These are phyloP conservation scores for Tetranychus truncatus DNA, from an alignment of 2,888 invertebrate genomes.

Conservation along the genomic window DNA sequence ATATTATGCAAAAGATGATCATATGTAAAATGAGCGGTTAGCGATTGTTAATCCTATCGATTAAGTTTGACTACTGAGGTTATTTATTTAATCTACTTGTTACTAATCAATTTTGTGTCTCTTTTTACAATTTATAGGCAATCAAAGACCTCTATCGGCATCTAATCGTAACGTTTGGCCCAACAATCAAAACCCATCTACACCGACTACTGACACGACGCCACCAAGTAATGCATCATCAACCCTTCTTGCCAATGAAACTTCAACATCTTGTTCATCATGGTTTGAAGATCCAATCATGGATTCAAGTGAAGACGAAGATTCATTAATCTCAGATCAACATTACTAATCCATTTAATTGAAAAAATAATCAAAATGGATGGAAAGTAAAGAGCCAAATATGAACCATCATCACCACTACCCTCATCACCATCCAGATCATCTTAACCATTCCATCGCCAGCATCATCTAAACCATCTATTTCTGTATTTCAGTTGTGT, in stretches of 20 bases:
- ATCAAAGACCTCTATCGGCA: constrained; percentile 6
- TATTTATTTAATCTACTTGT: too few species aligned
- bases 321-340: constrained; percentile 5
- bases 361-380: too few species aligned
- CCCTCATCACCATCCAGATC: too few species aligned
- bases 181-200: constrained; percentile 12
- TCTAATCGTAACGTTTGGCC: constrained; percentile 8
- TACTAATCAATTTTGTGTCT: neutral
- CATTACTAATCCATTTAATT: neutral
- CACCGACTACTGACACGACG: constrained; percentile 19
- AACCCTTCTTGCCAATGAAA: constrained; percentile 20
- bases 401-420: too few species aligned
- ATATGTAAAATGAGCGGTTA: too few species aligned
- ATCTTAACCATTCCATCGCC: too few species aligned
- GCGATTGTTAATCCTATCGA: too few species aligned
- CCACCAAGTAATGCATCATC: constrained; percentile 22
- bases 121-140: neutral
- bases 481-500: too few species aligned
- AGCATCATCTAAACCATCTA: too few species aligned
- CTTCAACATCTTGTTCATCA: constrained; percentile 22
- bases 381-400: too few species aligned
- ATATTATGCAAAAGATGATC: too few species aligned
- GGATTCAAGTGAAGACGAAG: constrained; percentile 17
- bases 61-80: too few species aligned
- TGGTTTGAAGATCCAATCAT: constrained; percentile 23